Base-by-base conservation (phyloP, 2,113 vertebrate genomes). In the Arothron firmamentum region DNA sequence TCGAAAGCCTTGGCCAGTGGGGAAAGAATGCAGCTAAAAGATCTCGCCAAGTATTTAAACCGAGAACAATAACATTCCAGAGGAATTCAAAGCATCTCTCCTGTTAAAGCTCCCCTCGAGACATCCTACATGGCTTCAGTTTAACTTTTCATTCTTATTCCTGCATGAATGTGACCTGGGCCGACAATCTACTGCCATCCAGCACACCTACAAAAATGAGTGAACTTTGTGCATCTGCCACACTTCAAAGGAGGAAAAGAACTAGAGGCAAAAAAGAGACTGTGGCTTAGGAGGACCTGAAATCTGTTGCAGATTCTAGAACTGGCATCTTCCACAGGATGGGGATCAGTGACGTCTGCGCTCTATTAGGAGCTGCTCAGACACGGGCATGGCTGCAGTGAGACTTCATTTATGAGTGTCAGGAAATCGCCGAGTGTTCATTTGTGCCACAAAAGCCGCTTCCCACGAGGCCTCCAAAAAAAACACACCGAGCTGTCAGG, bases 211-310 rank as follows among this genome's bases (percentile, higher is more conserved):
- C 62, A 74, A 68, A 78, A 72, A 77, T 56, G 62, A 80, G 56
- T 76, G 67, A 41, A 47, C 58, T 81, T 52, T 1, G 59, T 61
- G 71, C 72, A 62, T 62, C 49, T 55, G 19, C 7, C 25, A 69
- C 61, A 81, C 85, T 76, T 88, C 86, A 89, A 87, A 89, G 61
- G 67, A 70, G 66, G 59, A 59, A 74, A 84, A 83, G 86, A 88
- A 85, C 82, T 88, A 85, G 74, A 72, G 87, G 75, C 67, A 75
- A 45, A 45, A 45, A n/a, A 47, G 65, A 82, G 59, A 70, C 80
- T 21, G 46, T 72, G 71, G 65, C 50, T 71, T 50, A 62, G 74
- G 72, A 75, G 62, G 68, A 85, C 56, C n/a, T 9, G 45, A 60
- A 82, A 70, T 77, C 73, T 73, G 15, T 47, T 16, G 45, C 15